Base-by-base conservation (phyloP, 2,888 invertebrate genomes). In the Formica aserva region DNA sequence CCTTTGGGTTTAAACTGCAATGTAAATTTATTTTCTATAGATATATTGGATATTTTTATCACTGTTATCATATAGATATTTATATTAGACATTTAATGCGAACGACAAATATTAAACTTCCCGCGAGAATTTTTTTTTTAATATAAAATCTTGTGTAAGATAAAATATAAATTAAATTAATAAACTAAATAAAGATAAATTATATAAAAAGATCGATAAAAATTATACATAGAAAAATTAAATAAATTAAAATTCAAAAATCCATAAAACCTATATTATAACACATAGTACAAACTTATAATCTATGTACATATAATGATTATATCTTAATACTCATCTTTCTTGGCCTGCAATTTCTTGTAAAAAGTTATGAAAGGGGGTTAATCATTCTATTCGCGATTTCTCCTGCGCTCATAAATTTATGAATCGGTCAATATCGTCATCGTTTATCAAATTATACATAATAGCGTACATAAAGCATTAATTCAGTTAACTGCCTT, bases 401-500 rank as follows among this genome's bases (percentile, higher is more conserved):
- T 60, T 41, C 74, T 32, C 60, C 13, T 41, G 29, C 74, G 18
- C 74, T 41, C 29, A 29, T 38, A 55, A 38, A 60, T 74, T 57
- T 72, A 35, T 41, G 15, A 65, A 65, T 72, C 26, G 26, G 15
- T 1, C 29, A 69, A 48, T 48, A 71, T 1, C 22, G 8, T 57
- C 4, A 22, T 26, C 35, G 26, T 57, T 57, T 57, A 57, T 26
- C 35, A 72, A 72, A 72, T 72, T 72, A 72, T 15, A 35, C 18
- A 22, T 55, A 55, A 71, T 48, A 72, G 26, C 57, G 18, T 35
- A 41, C 22, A 60, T 41, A 41, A 13, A 60, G n/a, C 29, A 74
- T 74, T 60, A 74, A 41, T 60, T 60, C 29, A 29, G 6, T 41
- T 74, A 74, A 74, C 72, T 41, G n/a, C 29, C 38, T 29, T 41